Percentiles rank a stretch among this genome's conserved stretches.
Conservation (phyloP, 2,797 vertebrate genomes). For the Triplophysa yarkandensis region DNA sequence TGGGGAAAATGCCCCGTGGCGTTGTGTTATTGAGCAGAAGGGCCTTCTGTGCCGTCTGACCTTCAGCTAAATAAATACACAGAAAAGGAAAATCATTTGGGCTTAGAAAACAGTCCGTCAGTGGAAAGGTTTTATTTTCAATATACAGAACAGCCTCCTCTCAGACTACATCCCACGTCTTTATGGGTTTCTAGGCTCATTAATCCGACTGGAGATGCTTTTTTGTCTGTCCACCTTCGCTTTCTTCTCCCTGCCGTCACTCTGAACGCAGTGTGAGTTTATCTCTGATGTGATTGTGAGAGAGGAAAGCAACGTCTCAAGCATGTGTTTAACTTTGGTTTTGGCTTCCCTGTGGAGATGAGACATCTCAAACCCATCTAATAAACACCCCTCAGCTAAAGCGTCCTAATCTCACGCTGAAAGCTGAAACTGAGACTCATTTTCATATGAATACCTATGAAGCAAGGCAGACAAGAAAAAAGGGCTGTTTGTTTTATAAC, state of each 20-base stretch:
- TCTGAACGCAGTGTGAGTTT: conserved; percentile 59
- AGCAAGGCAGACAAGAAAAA: background rate
- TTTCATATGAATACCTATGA: background rate
- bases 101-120: conserved; percentile 30
- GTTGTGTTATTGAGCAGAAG: conserved; percentile 33
- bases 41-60: conserved; percentile 36
- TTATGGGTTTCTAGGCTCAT: conserved; percentile 61
- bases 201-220: conserved; percentile 61
- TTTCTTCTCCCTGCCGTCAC: conserved; percentile 61
- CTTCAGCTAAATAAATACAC: conserved; percentile 51
- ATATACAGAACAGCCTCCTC: conserved; percentile 43
- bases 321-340: conserved; percentile 17
- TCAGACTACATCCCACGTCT: conserved; percentile 33
- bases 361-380: background rate
- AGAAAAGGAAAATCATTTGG: conserved; percentile 32
- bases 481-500: background rate
- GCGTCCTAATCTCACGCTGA: conserved; percentile 5
- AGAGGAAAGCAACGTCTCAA: conserved; percentile 24
- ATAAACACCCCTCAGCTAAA: background rate
- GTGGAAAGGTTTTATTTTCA: conserved; percentile 49
- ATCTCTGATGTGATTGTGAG: conserved; percentile 53
- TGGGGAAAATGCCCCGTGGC: conserved; percentile 31
- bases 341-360: conserved; percentile 29
- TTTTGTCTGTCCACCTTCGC: conserved; percentile 59
- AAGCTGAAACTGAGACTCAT: background rate